These are phyloP conservation scores for Leguminivora glycinivorella DNA, from an alignment of 1,140 invertebrate species.

Conservation along the genomic window DNA sequence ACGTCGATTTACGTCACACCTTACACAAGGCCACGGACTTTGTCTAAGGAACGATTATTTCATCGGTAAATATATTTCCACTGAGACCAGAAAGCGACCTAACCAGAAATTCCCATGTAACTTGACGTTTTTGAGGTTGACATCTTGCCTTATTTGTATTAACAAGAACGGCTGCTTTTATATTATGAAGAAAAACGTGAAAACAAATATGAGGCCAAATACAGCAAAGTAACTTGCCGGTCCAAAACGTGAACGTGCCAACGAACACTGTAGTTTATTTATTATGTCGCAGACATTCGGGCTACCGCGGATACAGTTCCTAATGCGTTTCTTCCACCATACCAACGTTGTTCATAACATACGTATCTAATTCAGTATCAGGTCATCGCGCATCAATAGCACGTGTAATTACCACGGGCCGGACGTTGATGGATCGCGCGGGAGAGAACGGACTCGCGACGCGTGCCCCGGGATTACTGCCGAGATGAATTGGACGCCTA, in stretches of 20 bases:
- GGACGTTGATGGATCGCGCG: conserved; percentile 24
- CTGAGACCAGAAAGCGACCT: not conserved
- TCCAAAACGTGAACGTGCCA: not conserved
- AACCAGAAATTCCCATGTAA: too few species aligned
- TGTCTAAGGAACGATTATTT: not conserved
- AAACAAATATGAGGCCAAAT: not conserved
- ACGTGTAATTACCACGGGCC: conserved; percentile 19
- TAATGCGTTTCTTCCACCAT: not conserved
- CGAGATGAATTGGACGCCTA: conserved; percentile 25
- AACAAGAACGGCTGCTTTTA: not conserved
- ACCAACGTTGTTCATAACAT: not conserved
- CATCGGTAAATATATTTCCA: not conserved
- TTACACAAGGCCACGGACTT: not conserved
- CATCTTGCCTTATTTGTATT: not conserved
- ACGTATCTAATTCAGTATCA: conserved; percentile 21
- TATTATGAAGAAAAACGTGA: not conserved
- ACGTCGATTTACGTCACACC: not conserved
- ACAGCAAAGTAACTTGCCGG: not conserved
- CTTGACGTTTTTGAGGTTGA: not conserved
- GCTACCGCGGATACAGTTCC: not conserved
- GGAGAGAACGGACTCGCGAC: conserved; percentile 2
- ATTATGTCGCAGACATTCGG: not conserved
- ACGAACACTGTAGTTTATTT: not conserved
- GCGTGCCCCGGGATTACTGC: conserved; percentile 10
- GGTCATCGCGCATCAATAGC: conserved; percentile 23